Evolutionary conservation across 2,113 vertebrate species (phyloP), one percentile per base, ranked within the genome.

Genomic region (Prolemur simus): DNA sequence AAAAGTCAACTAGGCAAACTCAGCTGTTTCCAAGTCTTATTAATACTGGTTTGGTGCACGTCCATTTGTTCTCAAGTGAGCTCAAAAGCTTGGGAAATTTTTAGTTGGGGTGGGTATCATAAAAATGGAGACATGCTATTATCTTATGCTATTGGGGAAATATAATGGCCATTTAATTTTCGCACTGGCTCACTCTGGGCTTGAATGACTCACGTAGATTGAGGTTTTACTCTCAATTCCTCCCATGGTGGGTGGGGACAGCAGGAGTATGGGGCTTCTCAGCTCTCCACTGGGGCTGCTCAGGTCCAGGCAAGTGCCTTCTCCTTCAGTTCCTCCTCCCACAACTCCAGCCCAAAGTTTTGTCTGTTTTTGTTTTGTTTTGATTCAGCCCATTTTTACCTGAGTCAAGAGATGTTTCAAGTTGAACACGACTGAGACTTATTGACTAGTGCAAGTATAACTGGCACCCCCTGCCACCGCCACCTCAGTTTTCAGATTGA

Each of bases 51-150:
- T 78, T 93, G 27, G 54, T 82, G 42, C 8, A 1, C 15, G 34
- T 87, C 92, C 34, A n/a, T 91, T 85, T 91, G 63, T 87, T 97
- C 83, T 95, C 63, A 68, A 93, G n/a, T 83, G 45, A 93, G 52
- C 20, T 89, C 27, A 92, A n/a, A 90, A 73, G 66, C n/a, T 45
- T 89, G 64, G 77, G 87, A 74, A 69, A 39, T 1, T 78, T 94
- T 73, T 78, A 71, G 47, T 39, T 58, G 71, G n/a, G 21, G 42
- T 52, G 34, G 21, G 25, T 52, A 74, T 82, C 32, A 86, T 89
- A 76, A 96, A 83, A 69, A 27, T 85, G 39, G 56, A 94, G 88
- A 63, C n/a, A 29, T 54, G 54, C 39, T 84, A 47, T 88, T 56
- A 64, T 89, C 86, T 89, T 34, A 82, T 83, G 93, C 47, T 82